Evolutionary conservation across 2,888 invertebrate species (phyloP).

Genomic region (Caenorhabditis becei): DNA sequence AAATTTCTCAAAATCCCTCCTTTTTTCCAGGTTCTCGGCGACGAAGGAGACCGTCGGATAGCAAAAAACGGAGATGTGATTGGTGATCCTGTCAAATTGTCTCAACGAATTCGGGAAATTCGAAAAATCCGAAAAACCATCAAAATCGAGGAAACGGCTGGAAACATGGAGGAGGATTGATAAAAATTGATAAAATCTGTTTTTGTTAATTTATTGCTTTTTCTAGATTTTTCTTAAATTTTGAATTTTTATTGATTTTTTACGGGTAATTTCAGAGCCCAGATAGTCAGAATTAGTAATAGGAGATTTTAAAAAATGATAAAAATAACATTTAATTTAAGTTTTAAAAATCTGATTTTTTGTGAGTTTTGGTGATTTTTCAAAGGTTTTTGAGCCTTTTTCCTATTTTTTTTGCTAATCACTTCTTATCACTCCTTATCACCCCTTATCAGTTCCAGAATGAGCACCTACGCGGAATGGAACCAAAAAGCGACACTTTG

Average conservation of each 20-base stretch:
- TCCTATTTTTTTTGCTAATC: too few species aligned
- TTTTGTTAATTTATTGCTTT: neutral
- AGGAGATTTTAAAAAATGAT: neutral
- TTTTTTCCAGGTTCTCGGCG: conserved; percentile 48
- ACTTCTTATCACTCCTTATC: too few species aligned
- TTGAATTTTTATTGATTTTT: conserved; percentile 6
- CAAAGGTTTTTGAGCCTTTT: too few species aligned
- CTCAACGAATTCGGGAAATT: conserved; percentile 26
- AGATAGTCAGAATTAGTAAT: neutral
- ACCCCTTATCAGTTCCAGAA: neutral
- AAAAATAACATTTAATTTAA: neutral
- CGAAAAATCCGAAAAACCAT: conserved; percentile 13
- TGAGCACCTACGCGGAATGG: conserved; percentile 55
- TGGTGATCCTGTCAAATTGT: conserved; percentile 34
- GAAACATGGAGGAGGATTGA: conserved; percentile 6
- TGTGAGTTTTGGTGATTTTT: neutral
- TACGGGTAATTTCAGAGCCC: neutral
- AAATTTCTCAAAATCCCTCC: neutral
- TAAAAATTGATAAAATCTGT: neutral
- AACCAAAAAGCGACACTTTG: conserved; percentile 63
- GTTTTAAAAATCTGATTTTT: neutral
- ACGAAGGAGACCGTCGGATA: conserved; percentile 65
- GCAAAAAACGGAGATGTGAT: conserved; percentile 63
- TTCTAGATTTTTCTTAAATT: neutral
- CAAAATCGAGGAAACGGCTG: conserved; percentile 3